phyloP scores from a whole-genome alignment of 2,797 vertebrate species.

The Toxotes lorentzi region DNA sequence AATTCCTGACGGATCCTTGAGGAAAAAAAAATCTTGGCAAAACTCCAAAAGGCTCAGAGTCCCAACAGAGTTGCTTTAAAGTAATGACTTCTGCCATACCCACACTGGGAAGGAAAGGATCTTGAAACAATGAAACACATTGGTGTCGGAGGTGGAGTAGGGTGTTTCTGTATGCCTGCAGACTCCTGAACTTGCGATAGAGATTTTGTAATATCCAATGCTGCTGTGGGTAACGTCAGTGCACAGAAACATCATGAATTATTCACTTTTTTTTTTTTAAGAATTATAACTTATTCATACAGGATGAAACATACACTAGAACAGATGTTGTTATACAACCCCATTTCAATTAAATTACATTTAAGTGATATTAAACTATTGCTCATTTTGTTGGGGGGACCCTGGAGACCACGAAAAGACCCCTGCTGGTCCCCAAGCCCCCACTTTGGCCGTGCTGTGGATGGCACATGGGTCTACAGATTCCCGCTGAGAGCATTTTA shows the following conservation, averaged over 20 bases:
- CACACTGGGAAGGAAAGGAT: constrained; percentile 24
- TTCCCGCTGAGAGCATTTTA: background rate
- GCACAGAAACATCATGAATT: constrained; percentile 14
- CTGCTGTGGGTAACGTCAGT: constrained; percentile 2
- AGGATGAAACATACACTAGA: background rate
- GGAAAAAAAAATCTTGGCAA: background rate
- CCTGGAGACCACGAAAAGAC: background rate
- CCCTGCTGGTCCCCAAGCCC: background rate
- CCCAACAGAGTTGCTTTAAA: constrained; percentile 25
- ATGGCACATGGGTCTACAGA: constrained; percentile 15
- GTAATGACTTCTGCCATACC: constrained; percentile 18
- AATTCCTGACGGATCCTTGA: constrained; percentile 18
- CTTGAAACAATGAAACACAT: constrained; percentile 31
- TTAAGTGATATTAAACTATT: background rate
- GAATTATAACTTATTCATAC: constrained; percentile 18
- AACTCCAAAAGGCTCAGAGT: constrained; percentile 4
- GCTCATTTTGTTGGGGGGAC: background rate
- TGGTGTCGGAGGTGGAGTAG: constrained; percentile 21
- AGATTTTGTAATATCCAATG: background rate
- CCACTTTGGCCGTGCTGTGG: background rate
- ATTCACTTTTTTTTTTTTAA: constrained; percentile 10
- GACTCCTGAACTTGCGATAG: constrained; percentile 23
- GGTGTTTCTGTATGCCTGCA: constrained; percentile 7
- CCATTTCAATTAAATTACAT: background rate
- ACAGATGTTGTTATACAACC: background rate